Base-by-base conservation (phyloP, 2,797 vertebrate species). In the Sylvia borin region DNA sequence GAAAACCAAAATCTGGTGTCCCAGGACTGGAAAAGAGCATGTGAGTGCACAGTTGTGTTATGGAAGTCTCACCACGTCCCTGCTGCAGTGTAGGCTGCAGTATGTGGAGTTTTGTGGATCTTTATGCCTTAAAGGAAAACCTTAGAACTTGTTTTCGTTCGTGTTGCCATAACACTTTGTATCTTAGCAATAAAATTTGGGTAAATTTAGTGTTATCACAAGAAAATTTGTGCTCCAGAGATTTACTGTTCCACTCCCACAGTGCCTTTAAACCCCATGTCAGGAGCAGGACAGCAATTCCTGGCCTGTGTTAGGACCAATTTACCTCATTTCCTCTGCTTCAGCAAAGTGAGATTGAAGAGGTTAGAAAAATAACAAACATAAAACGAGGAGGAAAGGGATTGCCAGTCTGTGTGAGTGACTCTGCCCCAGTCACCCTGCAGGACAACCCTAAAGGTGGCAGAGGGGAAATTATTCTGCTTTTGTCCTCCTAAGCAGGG, bases 291-390 rank as follows among this genome's bases (percentile, higher is more conserved):
- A 93, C 80, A 92, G 95, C 75, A 84, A 70, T 95, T 95, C 83
- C 95, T 94, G 95, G 89, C 66, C 71, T 61, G 45, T 6, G 45
- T 79, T 93, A 88, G 92, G 78, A 95, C 95, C 81, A 77, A 83
- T 96, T 93, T 92, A 89, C 88, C 90, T 96, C 89, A 96, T 96
- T 96, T 91, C 88, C 94, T 96, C 80, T 89, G 79, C 80, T 88
- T 50, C 87, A 67, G 90, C 88, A 85, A 73, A 92, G 91, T 81
- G 95, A 85, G 89, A 92, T 88, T 92, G 96, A 97, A 91, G 93
- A 95, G 96, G 94, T 93, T 93, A 89, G 92, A 95, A 94, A 93
- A 96, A 94, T 87, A 96, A 95, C 91, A 96, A 96, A 95, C 90
- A 93, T 54, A 60, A 85, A 92, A 90, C 1, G 65, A 57, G 78